A percentile compares a stretch with the other conserved stretches of the same genome.
phyloP scores from a whole-genome alignment of 2,113 vertebrate species.

The Lophius piscatorius region DNA sequence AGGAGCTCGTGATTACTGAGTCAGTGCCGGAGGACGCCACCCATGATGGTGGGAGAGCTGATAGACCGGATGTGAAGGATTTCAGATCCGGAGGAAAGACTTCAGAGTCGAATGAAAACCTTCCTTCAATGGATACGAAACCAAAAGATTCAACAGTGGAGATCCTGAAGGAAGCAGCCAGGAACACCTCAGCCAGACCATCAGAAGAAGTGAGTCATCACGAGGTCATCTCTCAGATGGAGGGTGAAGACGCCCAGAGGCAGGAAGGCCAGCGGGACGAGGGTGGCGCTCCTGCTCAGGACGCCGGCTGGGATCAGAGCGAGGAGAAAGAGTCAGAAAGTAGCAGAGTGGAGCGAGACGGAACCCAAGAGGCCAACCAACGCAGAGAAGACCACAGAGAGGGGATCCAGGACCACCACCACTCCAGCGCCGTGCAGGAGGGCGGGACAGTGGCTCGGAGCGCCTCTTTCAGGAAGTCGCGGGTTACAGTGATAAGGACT shows the following conservation, averaged over 20 bases:
- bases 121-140: slow-evolving; percentile 1
- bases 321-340: slow-evolving; percentile 17
- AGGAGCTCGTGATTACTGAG: slow-evolving; percentile 44
- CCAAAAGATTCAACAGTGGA: slow-evolving; percentile 3
- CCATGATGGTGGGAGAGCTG: background rate
- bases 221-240: slow-evolving; percentile 27
- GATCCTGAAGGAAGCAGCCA: slow-evolving; percentile 4
- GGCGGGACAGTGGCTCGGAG: slow-evolving; percentile 25
- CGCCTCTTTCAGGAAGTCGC: slow-evolving; percentile 64
- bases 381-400: slow-evolving; percentile 31
- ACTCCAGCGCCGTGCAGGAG: slow-evolving; percentile 34
- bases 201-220: slow-evolving; percentile 22
- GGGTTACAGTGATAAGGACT: slow-evolving; percentile 75
- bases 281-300: slow-evolving; percentile 8
- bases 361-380: slow-evolving; percentile 16
- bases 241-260: slow-evolving; percentile 12
- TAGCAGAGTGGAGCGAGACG: slow-evolving; percentile 28
- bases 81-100: background rate
- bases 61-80: slow-evolving; percentile 16
- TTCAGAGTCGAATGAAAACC: slow-evolving; percentile 9
- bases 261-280: slow-evolving; percentile 14
- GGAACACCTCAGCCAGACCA: slow-evolving; percentile 7
- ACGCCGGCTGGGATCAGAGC: slow-evolving; percentile 2
- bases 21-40: background rate
- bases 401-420: slow-evolving; percentile 16